phyloP scores from a whole-genome alignment of 2,888 invertebrate genomes.

The Ligdia adustata region DNA sequence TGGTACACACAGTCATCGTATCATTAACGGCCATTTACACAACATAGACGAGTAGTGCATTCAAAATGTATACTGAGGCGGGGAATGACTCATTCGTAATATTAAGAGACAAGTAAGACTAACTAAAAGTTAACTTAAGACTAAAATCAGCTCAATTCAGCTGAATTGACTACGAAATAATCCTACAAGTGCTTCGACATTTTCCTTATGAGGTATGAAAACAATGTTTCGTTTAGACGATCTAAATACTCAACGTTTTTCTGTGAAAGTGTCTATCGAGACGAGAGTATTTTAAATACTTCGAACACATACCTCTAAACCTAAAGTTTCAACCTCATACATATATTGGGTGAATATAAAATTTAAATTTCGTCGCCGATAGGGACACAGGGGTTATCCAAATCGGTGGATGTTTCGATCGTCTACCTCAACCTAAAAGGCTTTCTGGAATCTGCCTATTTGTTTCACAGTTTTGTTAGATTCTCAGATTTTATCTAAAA shows the following conservation, averaged over 20 bases:
- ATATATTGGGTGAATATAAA: conserved; percentile 27
- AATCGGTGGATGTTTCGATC: conserved; percentile 32
- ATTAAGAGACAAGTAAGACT: no score
- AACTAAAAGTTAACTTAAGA: no score
- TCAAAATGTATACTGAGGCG: no score
- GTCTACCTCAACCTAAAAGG: conserved; percentile 35
- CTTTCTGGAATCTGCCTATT: conserved; percentile 36
- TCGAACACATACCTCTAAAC: neutral
- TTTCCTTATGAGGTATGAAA: no score
- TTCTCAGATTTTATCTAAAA: conserved; percentile 7
- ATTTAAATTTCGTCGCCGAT: conserved; percentile 31
- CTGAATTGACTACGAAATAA: no score
- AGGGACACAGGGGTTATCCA: conserved; percentile 27
- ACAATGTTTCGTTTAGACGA: neutral
- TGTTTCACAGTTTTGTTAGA: conserved; percentile 20
- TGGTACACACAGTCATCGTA: no score
- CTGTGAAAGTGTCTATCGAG: neutral
- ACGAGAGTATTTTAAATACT: neutral
- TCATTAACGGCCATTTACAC: no score
- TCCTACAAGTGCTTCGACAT: no score
- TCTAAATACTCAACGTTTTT: neutral
- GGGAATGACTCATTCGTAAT: no score
- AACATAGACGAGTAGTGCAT: no score
- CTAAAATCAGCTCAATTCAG: no score
- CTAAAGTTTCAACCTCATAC: conserved; percentile 9